Base-by-base conservation (phyloP, 2,797 vertebrate genomes). In the Rhodeus uyekii region DNA sequence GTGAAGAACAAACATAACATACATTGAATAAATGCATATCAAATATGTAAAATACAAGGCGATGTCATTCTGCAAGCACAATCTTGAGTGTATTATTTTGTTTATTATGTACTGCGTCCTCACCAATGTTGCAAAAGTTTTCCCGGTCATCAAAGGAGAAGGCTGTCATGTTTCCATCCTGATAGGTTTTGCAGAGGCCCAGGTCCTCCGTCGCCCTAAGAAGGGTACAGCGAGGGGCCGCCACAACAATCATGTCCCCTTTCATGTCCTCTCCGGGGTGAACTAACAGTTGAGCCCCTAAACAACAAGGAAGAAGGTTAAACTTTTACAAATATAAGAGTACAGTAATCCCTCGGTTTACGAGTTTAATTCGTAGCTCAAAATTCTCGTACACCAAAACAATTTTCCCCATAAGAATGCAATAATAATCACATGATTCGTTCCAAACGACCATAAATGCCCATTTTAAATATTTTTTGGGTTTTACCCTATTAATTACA, bases 251-350 rank as follows among this genome's bases (percentile, higher is more conserved):
- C 83, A 95, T 88, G 86, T 95, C 90, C 24, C 94, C 92, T 5
- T 81, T 87, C 76, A 92, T 90, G 6, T 96, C 95, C 76, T 96
- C 95, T 0, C 95, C 95, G 0, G 95, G 94, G 69, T 96, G 95
- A 65, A 93, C 93, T 65, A 95, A 71, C 10, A 96, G 86, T 0
- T 84, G 90, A 42, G 94, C 93, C 14, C 95, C 95, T 96, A 87
- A 32, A 42, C 27, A 78, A 4, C 53, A 64, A 46, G 24, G 16
- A 39, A 8, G 3, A 44, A 29, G 5, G 53, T 16, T 10, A n/a
- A n/a, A n/a, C n/a, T n/a, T n/a, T n/a, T n/a, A n/a, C n/a, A n/a
- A n/a, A n/a, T n/a, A n/a, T n/a, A n/a, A n/a, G n/a, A n/a, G n/a
- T n/a, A n/a, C n/a, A n/a, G n/a, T n/a, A n/a, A n/a, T n/a, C n/a